A percentile compares a stretch with the other conserved stretches of the same genome.
phyloP scores from a whole-genome alignment of 2,797 vertebrate species.

The Microhierax caerulescens region DNA sequence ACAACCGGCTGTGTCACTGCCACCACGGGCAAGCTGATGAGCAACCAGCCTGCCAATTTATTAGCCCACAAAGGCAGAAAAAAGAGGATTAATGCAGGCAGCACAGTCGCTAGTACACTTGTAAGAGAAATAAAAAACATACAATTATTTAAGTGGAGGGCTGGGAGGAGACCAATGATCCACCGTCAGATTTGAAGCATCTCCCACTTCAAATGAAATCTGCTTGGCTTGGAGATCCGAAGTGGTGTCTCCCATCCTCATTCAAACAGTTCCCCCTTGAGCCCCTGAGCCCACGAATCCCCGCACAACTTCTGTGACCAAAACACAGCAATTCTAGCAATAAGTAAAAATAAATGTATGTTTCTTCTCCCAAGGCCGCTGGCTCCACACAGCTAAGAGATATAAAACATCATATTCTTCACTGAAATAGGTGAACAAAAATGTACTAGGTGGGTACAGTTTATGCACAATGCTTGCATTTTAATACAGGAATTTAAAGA shows the following conservation, averaged over 20 bases:
- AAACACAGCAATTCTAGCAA: accelerated
- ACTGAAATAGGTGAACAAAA: neutral
- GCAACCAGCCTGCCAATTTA: neutral
- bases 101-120: neutral
- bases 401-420: neutral
- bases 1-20: neutral
- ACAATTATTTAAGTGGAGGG: accelerated
- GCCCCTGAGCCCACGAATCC: neutral
- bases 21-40: neutral
- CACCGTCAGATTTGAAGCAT: neutral
- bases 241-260: neutral
- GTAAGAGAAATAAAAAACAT: neutral
- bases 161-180: neutral
- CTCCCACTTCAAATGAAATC: neutral
- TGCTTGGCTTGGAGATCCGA: neutral
- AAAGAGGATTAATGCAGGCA: neutral
- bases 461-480: accelerated
- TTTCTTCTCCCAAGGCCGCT: neutral
- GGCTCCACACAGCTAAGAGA: neutral
- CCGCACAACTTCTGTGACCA: neutral
- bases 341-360: neutral
- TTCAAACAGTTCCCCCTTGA: neutral
- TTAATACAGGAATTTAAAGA: neutral
- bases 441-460: accelerated
- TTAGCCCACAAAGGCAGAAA: neutral